Evolutionary conservation across 2,888 invertebrate species (phyloP).

Genomic region (Oligia fasciuncula): DNA sequence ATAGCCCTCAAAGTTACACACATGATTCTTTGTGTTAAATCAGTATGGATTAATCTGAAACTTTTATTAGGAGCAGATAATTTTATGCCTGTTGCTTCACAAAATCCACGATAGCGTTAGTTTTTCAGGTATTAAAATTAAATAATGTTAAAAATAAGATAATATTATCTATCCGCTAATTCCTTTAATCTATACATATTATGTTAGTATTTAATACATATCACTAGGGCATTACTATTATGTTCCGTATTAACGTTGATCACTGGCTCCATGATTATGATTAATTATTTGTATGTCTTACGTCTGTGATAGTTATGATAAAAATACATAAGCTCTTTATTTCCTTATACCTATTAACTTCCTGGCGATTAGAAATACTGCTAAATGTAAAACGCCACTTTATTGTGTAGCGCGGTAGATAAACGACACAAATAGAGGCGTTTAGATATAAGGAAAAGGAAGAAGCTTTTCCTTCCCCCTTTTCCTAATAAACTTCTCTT

Average conservation of each 20-base stretch:
- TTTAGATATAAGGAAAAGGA: not conserved
- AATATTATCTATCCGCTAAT: constrained; percentile 1
- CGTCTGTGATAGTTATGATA: constrained; percentile 14
- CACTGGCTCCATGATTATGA: constrained; percentile 1
- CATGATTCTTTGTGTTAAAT: not conserved
- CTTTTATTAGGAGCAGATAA: not conserved
- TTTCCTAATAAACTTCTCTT: not conserved
- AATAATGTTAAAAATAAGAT: not conserved
- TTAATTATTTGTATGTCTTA: constrained; percentile 1
- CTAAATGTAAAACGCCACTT: not conserved
- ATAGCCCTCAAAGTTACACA: too few species aligned
- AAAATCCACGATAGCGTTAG: not conserved
- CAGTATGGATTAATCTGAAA: not conserved
- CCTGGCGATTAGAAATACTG: not conserved
- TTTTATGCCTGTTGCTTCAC: too few species aligned
- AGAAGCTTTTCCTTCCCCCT: not conserved
- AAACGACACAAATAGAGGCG: not conserved
- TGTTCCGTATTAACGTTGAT: not conserved
- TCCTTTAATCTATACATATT: not conserved
- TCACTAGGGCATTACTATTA: not conserved
- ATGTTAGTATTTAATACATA: not conserved
- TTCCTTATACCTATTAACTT: not conserved
- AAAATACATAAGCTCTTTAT: not conserved
- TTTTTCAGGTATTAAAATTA: not conserved
- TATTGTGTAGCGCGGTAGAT: not conserved